These are phyloP conservation scores for Dromiciops gliroides DNA, from an alignment of 2,113 vertebrate genomes.

Conservation along the genomic window DNA sequence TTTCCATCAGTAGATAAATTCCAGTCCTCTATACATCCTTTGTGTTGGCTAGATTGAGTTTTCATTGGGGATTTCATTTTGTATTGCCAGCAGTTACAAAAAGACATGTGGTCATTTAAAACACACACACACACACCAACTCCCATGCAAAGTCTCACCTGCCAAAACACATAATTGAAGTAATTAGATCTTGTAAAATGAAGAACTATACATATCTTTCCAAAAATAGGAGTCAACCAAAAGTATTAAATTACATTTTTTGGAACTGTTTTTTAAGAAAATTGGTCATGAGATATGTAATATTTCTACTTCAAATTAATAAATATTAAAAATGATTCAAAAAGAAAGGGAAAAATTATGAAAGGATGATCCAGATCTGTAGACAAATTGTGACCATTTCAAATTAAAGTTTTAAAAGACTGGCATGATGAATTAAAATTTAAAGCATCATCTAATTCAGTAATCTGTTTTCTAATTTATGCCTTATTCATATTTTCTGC, in stretches of 20 bases:
- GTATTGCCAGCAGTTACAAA: neutral
- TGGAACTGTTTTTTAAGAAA: slow-evolving; percentile 46
- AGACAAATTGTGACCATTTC: no score
- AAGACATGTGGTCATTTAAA: slow-evolving; percentile 40
- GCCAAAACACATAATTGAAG: slow-evolving; percentile 33
- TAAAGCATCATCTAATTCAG: neutral
- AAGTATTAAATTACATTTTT: slow-evolving; percentile 13
- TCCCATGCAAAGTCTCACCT: slow-evolving; percentile 53
- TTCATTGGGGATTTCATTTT: slow-evolving; percentile 20
- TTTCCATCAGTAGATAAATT: neutral
- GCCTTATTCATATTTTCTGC: no score
- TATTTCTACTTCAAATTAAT: slow-evolving; percentile 38
- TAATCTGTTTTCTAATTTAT: neutral
- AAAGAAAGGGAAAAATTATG: neutral
- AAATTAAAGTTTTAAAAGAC: neutral
- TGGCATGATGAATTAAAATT: slow-evolving; percentile 25
- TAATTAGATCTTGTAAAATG: slow-evolving; percentile 35
- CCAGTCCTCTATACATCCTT: neutral
- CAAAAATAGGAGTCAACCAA: slow-evolving; percentile 35
- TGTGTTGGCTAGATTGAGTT: slow-evolving; percentile 2
- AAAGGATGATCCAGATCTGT: no score
- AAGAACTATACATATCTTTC: slow-evolving; percentile 21
- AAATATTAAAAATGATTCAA: slow-evolving; percentile 4
- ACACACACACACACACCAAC: neutral
- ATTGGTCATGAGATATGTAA: neutral